phyloP scores from a whole-genome alignment of 2,797 vertebrate genomes.

The Vireo griseus region DNA sequence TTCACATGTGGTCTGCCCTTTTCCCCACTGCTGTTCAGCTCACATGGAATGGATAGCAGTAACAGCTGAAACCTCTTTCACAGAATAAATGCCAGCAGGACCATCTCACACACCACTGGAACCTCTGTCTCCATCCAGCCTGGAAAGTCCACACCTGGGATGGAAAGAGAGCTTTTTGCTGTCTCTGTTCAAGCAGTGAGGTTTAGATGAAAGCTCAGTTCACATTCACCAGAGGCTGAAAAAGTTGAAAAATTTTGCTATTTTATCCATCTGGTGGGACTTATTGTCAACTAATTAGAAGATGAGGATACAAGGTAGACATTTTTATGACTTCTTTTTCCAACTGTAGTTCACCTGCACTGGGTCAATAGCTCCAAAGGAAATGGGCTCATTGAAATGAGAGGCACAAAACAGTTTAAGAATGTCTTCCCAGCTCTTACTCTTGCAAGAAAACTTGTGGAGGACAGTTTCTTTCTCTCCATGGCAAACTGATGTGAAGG shows the following conservation, averaged over 20 bases:
- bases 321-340: not conserved
- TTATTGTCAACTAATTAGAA: not conserved
- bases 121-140: not conserved
- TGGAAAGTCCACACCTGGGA: not conserved
- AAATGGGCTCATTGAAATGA: not conserved
- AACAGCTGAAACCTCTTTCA: not conserved
- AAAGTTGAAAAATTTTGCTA: not conserved
- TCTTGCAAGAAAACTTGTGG: not conserved
- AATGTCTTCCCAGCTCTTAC: not conserved
- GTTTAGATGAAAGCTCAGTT: not conserved
- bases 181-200: not conserved
- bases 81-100: not conserved
- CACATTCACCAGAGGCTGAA: accelerated
- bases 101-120: not conserved
- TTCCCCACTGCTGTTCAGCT: not conserved
- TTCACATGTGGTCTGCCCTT: not conserved
- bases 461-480: not conserved
- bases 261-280: not conserved
- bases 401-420: not conserved
- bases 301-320: accelerated
- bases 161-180: not conserved
- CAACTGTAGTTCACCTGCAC: not conserved
- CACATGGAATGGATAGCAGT: accelerated
- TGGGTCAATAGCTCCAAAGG: not conserved
- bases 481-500: not conserved